Percentiles rank a stretch among this genome's conserved stretches.
These are phyloP conservation scores for Tauraco hartlaubi DNA, from an alignment of 2,797 vertebrate species.

Conservation along the genomic window DNA sequence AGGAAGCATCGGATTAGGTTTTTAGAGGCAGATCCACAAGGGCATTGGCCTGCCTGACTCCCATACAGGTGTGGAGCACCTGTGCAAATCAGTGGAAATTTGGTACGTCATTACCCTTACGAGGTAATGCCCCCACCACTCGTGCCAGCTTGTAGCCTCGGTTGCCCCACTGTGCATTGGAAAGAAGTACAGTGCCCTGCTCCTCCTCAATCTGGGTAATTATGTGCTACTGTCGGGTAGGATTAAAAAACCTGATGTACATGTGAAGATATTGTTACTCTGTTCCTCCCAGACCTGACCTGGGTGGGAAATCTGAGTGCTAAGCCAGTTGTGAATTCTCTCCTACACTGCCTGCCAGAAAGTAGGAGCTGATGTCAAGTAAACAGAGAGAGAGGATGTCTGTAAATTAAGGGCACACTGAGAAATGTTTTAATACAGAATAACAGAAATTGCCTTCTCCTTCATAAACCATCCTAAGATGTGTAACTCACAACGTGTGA, in stretches of 20 bases:
- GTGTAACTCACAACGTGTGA: conserved; percentile 41
- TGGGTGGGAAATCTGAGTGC: neutral
- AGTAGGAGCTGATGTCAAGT: conserved; percentile 23
- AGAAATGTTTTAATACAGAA: conserved; percentile 66
- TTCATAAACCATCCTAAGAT: conserved; percentile 62
- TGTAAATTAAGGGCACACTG: conserved; percentile 49
- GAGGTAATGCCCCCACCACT: fast-evolving
- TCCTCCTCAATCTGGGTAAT: neutral
- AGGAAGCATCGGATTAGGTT: neutral
- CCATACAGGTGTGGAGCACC: neutral
- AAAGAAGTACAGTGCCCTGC: neutral
- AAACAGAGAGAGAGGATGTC: conserved; percentile 18
- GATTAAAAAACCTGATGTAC: neutral
- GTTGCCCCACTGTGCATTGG: fast-evolving
- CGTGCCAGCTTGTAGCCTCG: fast-evolving
- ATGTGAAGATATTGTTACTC: neutral
- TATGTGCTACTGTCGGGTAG: neutral
- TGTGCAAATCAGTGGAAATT: neutral
- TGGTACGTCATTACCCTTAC: fast-evolving
- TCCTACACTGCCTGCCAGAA: neutral
- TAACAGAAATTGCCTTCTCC: conserved; percentile 65
- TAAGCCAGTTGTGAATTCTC: neutral
- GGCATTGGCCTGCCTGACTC: neutral
- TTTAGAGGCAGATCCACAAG: neutral
- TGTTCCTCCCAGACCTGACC: neutral